Percentiles rank a stretch among this genome's conserved stretches.
Evolutionary conservation across 1,140 invertebrate genomes (phyloP).

Genomic region (Leptopilina clavipes): DNA sequence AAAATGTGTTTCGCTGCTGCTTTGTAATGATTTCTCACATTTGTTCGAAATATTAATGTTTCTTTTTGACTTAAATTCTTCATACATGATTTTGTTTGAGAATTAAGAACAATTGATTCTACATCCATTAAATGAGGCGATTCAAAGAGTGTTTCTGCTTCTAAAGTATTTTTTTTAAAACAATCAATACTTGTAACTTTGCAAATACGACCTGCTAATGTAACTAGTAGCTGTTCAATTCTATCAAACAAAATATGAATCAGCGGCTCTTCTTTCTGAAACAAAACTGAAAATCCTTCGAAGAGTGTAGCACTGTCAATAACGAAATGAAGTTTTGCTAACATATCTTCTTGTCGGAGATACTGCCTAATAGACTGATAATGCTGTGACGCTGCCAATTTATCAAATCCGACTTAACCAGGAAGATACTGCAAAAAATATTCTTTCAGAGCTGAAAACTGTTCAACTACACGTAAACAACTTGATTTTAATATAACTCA

Average conservation of each 20-base stretch:
- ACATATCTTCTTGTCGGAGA: background rate
- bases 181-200: background rate
- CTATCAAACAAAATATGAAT: background rate
- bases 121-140: background rate
- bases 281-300: background rate
- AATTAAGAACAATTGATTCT: background rate
- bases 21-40: constrained; percentile 11
- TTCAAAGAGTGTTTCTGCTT: background rate
- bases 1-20: background rate
- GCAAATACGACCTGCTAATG: background rate
- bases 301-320: background rate
- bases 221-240: background rate
- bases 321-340: background rate
- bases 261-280: background rate
- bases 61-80: background rate
- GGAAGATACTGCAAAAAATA: background rate
- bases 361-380: background rate
- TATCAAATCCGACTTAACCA: background rate
- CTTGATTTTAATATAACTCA: background rate
- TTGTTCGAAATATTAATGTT: background rate
- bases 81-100: constrained; percentile 2
- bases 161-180: background rate
- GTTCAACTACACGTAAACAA: background rate
- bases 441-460: background rate
- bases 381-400: background rate